Percentiles rank a stretch among this genome's conserved stretches.
Conservation (phyloP, 2,113 vertebrate genomes). For the Pantherophis guttatus region DNA sequence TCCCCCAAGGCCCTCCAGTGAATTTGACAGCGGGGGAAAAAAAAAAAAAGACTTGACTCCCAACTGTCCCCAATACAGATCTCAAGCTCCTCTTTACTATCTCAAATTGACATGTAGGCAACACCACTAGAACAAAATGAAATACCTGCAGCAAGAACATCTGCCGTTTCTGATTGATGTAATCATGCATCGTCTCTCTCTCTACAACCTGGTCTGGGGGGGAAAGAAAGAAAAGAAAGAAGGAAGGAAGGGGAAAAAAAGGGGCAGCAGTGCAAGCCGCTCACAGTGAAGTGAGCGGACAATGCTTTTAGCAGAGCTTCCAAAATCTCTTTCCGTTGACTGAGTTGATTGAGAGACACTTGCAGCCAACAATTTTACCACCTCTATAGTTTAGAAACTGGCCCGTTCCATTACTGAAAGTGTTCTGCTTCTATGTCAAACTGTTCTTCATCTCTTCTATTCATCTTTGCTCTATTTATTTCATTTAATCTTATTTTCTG, state of each 20-base stretch:
- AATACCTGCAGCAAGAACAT: slow-evolving; percentile 86
- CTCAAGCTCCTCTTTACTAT: not conserved
- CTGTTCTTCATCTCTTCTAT: not conserved
- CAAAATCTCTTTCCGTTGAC: not conserved
- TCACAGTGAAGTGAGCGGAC: not conserved
- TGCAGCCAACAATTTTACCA: accelerated
- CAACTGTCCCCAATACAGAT: not conserved
- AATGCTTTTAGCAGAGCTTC: not conserved
- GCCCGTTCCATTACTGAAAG: not conserved
- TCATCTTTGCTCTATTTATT: not conserved
- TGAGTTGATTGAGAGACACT: not conserved
- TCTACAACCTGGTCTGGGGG: slow-evolving; percentile 72
- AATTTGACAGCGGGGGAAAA: not conserved
- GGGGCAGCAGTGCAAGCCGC: not conserved
- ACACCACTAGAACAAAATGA: not conserved
- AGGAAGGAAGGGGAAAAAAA: not conserved
- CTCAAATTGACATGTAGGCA: not conserved
- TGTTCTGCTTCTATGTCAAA: not conserved
- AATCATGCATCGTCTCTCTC: slow-evolving; percentile 70
- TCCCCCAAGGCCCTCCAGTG: not conserved
- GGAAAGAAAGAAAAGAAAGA: slow-evolving; percentile 6
- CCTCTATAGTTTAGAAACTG: not conserved
- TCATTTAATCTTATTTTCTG: not conserved
- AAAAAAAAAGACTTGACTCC: too few relatives aligned
- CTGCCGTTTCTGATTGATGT: slow-evolving; percentile 77